phyloP scores from a whole-genome alignment of 2,113 vertebrate species.

The Mohoua ochrocephala region DNA sequence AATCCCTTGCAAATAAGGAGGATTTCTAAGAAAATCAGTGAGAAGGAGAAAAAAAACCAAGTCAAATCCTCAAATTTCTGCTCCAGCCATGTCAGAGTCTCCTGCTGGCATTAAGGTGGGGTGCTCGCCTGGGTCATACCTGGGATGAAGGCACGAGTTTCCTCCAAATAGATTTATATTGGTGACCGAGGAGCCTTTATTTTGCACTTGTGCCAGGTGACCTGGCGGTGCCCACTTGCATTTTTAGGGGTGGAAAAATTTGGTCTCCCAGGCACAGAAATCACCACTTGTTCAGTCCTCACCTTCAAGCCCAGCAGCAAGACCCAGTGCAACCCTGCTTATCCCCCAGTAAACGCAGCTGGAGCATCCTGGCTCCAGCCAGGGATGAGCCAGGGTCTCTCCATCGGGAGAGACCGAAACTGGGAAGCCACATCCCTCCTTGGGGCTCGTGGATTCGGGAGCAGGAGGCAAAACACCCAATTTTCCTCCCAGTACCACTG shows the following conservation, averaged over 20 bases:
- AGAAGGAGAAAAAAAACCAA: accelerated
- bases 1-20: not conserved
- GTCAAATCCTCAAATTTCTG: not conserved
- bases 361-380: accelerated
- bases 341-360: not conserved
- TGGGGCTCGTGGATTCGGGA: not conserved
- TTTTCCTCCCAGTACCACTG: not conserved
- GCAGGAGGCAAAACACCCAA: accelerated
- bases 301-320: no score
- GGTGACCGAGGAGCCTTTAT: not conserved
- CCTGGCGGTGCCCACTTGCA: not conserved
- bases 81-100: not conserved
- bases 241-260: not conserved
- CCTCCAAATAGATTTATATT: not conserved
- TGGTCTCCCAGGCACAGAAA: not conserved
- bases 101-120: not conserved
- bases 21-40: not conserved
- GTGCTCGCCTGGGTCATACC: not conserved
- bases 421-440: not conserved
- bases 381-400: no score
- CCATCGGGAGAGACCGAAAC: accelerated
- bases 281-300: not conserved
- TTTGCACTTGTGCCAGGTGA: no score
- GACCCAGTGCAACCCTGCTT: not conserved
- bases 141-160: not conserved